Evolutionary conservation across 2,797 vertebrate genomes (phyloP).

Genomic region (Menidia menidia): DNA sequence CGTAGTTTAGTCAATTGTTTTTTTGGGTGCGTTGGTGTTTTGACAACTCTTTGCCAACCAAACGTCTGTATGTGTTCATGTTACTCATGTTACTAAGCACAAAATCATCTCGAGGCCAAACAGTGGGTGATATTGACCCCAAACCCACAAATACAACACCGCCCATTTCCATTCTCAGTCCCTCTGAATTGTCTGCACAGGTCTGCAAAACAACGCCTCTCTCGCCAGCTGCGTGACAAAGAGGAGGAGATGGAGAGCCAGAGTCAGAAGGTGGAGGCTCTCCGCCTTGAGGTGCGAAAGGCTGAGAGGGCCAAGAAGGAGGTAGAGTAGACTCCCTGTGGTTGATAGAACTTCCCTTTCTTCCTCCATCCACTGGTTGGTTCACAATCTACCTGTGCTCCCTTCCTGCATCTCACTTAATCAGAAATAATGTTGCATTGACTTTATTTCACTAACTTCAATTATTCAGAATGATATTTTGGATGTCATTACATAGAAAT

Average conservation of each 20-base stretch:
- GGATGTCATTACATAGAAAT: not conserved
- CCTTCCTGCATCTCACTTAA: not conserved
- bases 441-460: not conserved
- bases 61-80: too few species aligned
- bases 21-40: too few species aligned
- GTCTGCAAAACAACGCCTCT: constrained; percentile 90
- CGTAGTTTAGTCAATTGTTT: too few species aligned
- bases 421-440: not conserved
- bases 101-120: not conserved
- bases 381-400: constrained; percentile 25
- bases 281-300: constrained; percentile 95
- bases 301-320: constrained; percentile 96
- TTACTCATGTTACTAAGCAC: not conserved
- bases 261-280: constrained; percentile 92
- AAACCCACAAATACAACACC: not conserved
- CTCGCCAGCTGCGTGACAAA: constrained; percentile 95
- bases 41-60: not conserved
- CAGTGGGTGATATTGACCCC: too few species aligned
- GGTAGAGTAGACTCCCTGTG: constrained; percentile 86
- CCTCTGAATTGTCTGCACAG: constrained; percentile 35
- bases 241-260: constrained; percentile 96
- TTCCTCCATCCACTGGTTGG: constrained; percentile 25
- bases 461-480: too few species aligned
- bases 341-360: constrained; percentile 51
- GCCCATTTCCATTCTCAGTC: not conserved